Conservation (phyloP, 2,113 vertebrate genomes). For the Gymnorhina tibicen region DNA sequence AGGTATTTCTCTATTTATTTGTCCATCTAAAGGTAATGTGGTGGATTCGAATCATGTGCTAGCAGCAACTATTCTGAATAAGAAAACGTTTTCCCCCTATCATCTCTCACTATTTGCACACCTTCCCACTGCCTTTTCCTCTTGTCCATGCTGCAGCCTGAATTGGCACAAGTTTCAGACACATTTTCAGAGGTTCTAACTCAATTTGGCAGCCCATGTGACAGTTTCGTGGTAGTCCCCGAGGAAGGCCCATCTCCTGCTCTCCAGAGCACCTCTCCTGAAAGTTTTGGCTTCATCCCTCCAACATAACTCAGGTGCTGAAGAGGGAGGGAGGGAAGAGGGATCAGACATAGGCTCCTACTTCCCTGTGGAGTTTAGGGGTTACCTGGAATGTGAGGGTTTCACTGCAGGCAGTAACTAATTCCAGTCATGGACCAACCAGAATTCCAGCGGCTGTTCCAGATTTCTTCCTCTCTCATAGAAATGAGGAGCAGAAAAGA, state of each 20-base stretch:
- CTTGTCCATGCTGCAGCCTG: neutral
- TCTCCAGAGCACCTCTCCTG: neutral
- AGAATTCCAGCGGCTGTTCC: neutral
- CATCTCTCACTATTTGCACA: neutral
- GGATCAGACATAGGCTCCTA: rapidly evolving
- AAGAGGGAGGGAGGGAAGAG: neutral
- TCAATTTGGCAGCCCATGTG: neutral
- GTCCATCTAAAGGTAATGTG: neutral
- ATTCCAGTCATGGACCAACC: rapidly evolving
- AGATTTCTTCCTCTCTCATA: rapidly evolving
- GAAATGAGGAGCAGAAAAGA: neutral
- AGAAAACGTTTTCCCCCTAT: neutral
- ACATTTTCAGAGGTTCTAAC: neutral
- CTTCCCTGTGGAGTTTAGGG: neutral
- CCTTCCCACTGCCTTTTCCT: neutral
- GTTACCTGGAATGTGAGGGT: neutral
- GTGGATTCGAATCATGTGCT: neutral
- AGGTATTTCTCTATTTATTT: neutral
- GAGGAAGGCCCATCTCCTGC: neutral
- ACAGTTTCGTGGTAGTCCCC: neutral
- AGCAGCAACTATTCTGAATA: neutral
- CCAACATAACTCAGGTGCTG: neutral
- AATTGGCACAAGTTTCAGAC: neutral
- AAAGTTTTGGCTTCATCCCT: neutral
- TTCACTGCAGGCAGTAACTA: neutral